Evolutionary conservation across 2,888 invertebrate genomes (phyloP).

Genomic region (Hybos culiciformis): DNA sequence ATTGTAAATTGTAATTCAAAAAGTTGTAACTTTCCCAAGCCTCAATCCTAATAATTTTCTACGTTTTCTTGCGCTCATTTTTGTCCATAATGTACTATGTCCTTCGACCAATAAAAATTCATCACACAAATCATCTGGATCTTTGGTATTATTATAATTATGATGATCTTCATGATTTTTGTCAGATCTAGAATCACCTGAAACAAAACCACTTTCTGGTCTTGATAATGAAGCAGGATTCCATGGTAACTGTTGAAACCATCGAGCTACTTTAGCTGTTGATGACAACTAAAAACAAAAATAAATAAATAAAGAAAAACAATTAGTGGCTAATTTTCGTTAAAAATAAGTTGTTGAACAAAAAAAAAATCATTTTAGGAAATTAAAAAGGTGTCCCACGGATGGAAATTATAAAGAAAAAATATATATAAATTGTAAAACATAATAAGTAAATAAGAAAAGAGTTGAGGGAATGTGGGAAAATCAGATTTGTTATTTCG

Average conservation of each 20-base stretch:
- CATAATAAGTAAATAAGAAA: too few species aligned
- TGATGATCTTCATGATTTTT: slow-evolving; percentile 37
- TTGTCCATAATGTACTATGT: slow-evolving; percentile 50
- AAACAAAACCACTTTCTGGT: slow-evolving; percentile 66
- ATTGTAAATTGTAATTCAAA: too few species aligned
- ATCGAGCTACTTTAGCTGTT: slow-evolving; percentile 64
- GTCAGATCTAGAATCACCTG: slow-evolving; percentile 46
- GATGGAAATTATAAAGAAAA: too few species aligned
- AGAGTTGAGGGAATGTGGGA: too few species aligned
- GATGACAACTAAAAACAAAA: slow-evolving; percentile 48
- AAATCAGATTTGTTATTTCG: too few species aligned
- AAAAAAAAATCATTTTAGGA: too few species aligned
- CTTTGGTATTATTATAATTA: slow-evolving; percentile 24
- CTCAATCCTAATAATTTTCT: slow-evolving; percentile 53
- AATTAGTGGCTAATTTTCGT: neutral
- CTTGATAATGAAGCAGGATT: slow-evolving; percentile 47
- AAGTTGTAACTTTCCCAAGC: slow-evolving; percentile 57
- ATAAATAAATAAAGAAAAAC: neutral
- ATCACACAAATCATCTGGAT: slow-evolving; percentile 38
- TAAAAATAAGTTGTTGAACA: too few species aligned
- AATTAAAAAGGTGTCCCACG: too few species aligned
- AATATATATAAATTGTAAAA: too few species aligned
- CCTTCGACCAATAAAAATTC: slow-evolving; percentile 51
- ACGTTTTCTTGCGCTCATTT: slow-evolving; percentile 56
- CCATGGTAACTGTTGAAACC: slow-evolving; percentile 56